phyloP scores from a whole-genome alignment of 2,797 vertebrate genomes.

The Chaunax sp. region DNA sequence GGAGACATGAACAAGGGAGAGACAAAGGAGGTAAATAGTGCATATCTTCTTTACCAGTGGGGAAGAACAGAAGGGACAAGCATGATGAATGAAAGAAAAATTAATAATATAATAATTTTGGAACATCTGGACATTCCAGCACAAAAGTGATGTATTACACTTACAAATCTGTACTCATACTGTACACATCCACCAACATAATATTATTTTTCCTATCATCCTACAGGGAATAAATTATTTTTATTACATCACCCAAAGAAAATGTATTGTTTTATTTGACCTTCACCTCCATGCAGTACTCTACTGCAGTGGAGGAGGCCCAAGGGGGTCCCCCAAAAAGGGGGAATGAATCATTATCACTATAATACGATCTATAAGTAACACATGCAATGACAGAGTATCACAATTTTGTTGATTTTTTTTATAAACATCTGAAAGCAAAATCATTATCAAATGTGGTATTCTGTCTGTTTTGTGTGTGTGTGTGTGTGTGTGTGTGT shows the following conservation, averaged over 20 bases:
- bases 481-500: too few species aligned
- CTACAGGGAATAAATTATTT: neutral
- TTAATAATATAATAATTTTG: conserved; percentile 62
- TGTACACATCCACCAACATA: conserved; percentile 12
- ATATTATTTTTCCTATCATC: neutral
- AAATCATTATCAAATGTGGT: too few species aligned
- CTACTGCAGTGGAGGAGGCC: neutral
- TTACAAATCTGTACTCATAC: conserved; percentile 22
- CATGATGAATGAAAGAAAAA: conserved; percentile 56
- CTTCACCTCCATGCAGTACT: neutral
- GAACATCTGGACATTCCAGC: conserved; percentile 71
- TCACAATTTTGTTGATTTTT: too few species aligned
- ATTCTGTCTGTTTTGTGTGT: too few species aligned
- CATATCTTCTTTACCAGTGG: conserved; percentile 65
- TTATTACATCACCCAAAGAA: conserved; percentile 4
- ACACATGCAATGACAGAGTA: too few species aligned
- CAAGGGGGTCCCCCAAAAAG: too few species aligned
- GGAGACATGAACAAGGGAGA: conserved; percentile 36
- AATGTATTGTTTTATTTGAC: neutral
- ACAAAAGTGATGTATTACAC: conserved; percentile 33
- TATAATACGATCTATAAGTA: too few species aligned
- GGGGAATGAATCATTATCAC: too few species aligned
- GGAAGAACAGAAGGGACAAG: conserved; percentile 28
- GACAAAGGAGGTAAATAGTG: conserved; percentile 51
- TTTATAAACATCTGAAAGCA: too few species aligned